These are phyloP conservation scores for Sylvia atricapilla DNA, from an alignment of 2,113 vertebrate genomes.

Conservation along the genomic window DNA sequence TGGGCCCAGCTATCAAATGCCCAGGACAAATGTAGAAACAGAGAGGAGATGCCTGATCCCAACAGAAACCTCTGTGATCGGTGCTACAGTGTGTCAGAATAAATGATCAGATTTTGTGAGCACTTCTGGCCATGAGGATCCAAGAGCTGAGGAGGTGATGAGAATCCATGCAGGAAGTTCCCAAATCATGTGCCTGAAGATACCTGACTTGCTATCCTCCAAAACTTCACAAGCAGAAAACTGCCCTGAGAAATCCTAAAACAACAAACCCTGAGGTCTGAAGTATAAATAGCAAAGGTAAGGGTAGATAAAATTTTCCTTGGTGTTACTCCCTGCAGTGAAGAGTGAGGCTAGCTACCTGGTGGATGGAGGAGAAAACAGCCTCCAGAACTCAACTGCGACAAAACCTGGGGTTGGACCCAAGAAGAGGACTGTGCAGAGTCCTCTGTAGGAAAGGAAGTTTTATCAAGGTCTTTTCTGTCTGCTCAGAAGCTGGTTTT, in stretches of 20 bases:
- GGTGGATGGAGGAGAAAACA: neutral
- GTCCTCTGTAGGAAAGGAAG: neutral
- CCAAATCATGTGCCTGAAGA: neutral
- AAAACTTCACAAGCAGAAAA: neutral
- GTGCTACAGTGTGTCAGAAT: neutral
- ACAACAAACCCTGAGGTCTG: neutral
- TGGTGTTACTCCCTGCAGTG: neutral
- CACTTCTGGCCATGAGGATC: neutral
- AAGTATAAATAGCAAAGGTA: neutral
- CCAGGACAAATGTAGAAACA: neutral
- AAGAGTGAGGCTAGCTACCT: neutral
- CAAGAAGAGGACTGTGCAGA: neutral
- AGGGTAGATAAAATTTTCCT: neutral
- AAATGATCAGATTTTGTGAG: neutral
- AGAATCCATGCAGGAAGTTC: neutral
- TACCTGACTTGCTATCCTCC: neutral
- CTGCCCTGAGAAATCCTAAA: neutral
- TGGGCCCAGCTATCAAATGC: neutral
- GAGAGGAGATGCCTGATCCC: neutral
- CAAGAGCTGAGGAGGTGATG: neutral
- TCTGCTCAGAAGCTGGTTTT: neutral
- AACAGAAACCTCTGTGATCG: neutral
- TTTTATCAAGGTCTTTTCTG: conserved; percentile 50
- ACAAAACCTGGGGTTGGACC: neutral
- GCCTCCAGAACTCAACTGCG: neutral